These are phyloP conservation scores for Cetoscarus ocellatus DNA, from an alignment of 2,797 vertebrate species.

Conservation along the genomic window DNA sequence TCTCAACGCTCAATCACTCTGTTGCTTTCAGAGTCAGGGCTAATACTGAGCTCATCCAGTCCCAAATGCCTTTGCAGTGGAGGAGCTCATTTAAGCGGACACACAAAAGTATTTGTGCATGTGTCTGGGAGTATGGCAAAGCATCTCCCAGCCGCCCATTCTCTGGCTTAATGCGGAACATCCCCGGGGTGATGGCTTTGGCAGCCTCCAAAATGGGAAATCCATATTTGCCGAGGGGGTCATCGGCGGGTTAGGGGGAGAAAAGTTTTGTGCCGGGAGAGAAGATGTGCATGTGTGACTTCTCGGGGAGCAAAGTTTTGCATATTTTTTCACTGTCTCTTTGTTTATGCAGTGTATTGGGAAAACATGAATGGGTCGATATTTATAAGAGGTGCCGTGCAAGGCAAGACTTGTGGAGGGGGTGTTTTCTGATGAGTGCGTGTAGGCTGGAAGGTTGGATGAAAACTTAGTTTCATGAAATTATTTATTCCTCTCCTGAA, in stretches of 20 bases:
- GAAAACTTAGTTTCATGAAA: constrained; percentile 59
- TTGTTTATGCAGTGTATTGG: constrained; percentile 73
- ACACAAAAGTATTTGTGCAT: constrained; percentile 88
- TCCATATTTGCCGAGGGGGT: constrained; percentile 87
- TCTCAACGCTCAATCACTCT: constrained; percentile 80
- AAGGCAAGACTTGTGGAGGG: constrained; percentile 47
- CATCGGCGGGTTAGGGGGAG: constrained; percentile 82
- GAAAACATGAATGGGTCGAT: constrained; percentile 80
- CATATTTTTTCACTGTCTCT: constrained; percentile 72
- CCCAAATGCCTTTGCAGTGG: constrained; percentile 84
- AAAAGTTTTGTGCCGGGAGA: constrained; percentile 82
- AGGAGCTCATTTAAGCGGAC: constrained; percentile 87
- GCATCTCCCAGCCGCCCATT: constrained; percentile 85
- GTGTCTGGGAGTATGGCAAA: constrained; percentile 85
- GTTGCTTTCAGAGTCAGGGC: constrained; percentile 81
- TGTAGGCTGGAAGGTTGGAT: constrained; percentile 50
- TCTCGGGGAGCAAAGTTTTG: constrained; percentile 78
- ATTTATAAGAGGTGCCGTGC: constrained; percentile 73
- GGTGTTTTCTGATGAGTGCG: constrained; percentile 64
- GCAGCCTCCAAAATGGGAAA: constrained; percentile 88
- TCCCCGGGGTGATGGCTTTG: constrained; percentile 88
- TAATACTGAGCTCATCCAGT: constrained; percentile 87
- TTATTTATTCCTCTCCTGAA: constrained; percentile 59
- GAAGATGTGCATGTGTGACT: constrained; percentile 76
- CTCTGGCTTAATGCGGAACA: constrained; percentile 88